Percentiles rank a stretch among this genome's conserved stretches.
phyloP scores from a whole-genome alignment of 2,797 vertebrate species.

The Huso huso region DNA sequence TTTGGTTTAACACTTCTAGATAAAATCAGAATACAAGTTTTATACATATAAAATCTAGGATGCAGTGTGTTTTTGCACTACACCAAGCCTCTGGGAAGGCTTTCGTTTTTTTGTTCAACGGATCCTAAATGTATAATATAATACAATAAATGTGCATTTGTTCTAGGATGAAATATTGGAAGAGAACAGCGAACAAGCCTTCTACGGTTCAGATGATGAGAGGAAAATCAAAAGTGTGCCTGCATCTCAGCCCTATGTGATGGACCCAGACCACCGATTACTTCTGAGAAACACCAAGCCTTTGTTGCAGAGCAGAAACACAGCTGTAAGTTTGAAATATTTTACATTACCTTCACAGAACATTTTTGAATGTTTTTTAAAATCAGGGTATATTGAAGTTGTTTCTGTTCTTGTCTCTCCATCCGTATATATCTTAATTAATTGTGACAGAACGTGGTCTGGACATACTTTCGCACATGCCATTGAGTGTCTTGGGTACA shows the following conservation, averaged over 20 bases:
- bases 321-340: conserved; percentile 67
- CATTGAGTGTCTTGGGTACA: too few species aligned
- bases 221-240: conserved; percentile 50
- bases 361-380: not conserved
- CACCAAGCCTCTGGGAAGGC: too few species aligned
- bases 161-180: conserved; percentile 65
- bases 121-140: not conserved
- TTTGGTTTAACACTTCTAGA: not conserved
- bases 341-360: conserved; percentile 6
- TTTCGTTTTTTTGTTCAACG: conserved; percentile 11
- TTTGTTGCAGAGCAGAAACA: conserved; percentile 91
- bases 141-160: not conserved
- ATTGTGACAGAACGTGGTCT: too few species aligned
- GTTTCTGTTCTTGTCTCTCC: too few species aligned
- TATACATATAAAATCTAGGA: too few species aligned
- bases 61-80: too few species aligned
- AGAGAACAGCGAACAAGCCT: conserved; percentile 68
- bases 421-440: too few species aligned
- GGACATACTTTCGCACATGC: too few species aligned
- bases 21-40: too few species aligned
- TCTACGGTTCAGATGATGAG: conserved; percentile 86
- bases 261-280: conserved; percentile 93
- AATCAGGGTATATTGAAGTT: too few species aligned
- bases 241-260: conserved; percentile 56
- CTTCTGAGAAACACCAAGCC: conserved; percentile 88